A percentile compares a stretch with the other conserved stretches of the same genome.
Conservation (phyloP, 1,140 invertebrate genomes). For the Aphidius gifuensis region DNA sequence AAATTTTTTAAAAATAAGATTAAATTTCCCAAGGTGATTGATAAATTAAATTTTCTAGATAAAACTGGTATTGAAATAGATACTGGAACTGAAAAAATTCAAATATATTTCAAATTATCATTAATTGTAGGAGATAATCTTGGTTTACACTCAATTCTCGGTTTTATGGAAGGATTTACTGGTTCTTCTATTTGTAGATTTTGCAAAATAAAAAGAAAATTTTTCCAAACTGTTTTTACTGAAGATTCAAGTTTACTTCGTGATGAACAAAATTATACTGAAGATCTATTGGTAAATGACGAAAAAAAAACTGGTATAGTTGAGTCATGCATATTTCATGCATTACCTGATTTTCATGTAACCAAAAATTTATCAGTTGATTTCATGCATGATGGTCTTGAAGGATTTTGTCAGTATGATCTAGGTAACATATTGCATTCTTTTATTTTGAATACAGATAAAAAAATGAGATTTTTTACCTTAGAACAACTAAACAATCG, state of each 20-base stretch:
- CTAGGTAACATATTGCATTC: conserved; percentile 28
- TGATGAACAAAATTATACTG: conserved; percentile 9
- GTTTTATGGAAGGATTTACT: conserved; percentile 37
- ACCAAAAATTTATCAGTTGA: conserved; percentile 31
- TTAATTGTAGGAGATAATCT: conserved; percentile 42
- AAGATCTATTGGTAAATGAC: conserved; percentile 14
- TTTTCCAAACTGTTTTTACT: conserved; percentile 26
- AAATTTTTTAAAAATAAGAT: conserved; percentile 30
- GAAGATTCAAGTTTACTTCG: conserved; percentile 29
- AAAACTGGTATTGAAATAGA: conserved; percentile 29
- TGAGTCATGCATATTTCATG: conserved; percentile 13
- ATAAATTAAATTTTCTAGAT: conserved; percentile 34
- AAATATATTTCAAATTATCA: conserved; percentile 33
- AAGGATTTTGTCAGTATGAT: conserved; percentile 35
- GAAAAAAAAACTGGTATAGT: conserved; percentile 15
- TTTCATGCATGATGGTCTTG: conserved; percentile 36
- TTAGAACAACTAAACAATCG: conserved; percentile 30
- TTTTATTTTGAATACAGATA: conserved; percentile 26
- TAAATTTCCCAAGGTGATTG: conserved; percentile 31
- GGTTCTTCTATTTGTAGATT: conserved; percentile 35
- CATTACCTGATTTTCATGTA: conserved; percentile 28
- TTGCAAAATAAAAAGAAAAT: conserved; percentile 30
- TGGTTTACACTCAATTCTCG: conserved; percentile 37
- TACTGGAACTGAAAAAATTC: conserved; percentile 15
- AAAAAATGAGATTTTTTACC: conserved; percentile 29